Percentiles rank a stretch among this genome's conserved stretches.
These are phyloP conservation scores for Cottoperca gobio DNA, from an alignment of 2,797 vertebrate species.

Conservation along the genomic window DNA sequence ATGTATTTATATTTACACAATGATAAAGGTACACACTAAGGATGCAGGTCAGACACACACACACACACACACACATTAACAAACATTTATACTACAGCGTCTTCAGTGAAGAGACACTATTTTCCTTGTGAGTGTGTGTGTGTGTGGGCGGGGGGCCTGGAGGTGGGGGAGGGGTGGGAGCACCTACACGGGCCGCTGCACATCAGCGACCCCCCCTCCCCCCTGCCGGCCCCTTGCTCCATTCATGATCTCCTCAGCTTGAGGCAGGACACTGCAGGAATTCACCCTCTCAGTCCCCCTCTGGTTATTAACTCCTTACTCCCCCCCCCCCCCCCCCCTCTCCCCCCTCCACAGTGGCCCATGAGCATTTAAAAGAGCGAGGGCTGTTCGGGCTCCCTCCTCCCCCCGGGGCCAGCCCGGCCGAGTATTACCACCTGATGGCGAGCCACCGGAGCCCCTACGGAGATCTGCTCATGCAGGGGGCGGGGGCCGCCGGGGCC, in stretches of 20 bases:
- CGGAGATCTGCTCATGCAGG: slow-evolving; percentile 92
- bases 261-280: slow-evolving; percentile 33
- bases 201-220: slow-evolving; percentile 30
- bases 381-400: slow-evolving; percentile 90
- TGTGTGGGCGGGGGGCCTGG: too few species aligned
- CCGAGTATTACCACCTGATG: slow-evolving; percentile 97
- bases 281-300: neutral
- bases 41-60: too few species aligned
- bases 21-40: too few species aligned
- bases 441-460: slow-evolving; percentile 91
- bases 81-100: too few species aligned
- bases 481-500: slow-evolving; percentile 79
- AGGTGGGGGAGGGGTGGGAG: slow-evolving; percentile 1
- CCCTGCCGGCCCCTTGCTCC: neutral
- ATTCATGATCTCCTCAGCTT: slow-evolving; percentile 42
- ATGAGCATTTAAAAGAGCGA: slow-evolving; percentile 94
- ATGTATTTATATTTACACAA: too few species aligned
- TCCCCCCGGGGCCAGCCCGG: slow-evolving; percentile 82
- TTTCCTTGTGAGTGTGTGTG: too few species aligned
- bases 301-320: neutral
- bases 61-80: too few species aligned
- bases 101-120: neutral
- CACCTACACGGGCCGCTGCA: slow-evolving; percentile 42
- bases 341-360: slow-evolving; percentile 85
- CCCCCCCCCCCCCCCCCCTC: neutral